phyloP scores from a whole-genome alignment of 2,113 vertebrate genomes.

The Rallus limicola region DNA sequence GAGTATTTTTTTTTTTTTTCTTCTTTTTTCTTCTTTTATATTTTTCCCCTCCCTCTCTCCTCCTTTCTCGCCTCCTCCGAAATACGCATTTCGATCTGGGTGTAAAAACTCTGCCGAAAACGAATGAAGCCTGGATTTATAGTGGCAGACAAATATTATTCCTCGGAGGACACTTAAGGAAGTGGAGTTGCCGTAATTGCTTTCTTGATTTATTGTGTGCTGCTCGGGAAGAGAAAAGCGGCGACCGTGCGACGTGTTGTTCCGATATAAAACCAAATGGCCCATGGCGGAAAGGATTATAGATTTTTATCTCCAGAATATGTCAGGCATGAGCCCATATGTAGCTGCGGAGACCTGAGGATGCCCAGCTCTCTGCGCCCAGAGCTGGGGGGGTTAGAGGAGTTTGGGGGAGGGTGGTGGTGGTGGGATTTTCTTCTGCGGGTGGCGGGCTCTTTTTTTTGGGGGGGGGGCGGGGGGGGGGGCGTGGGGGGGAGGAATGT shows the following conservation, averaged over 20 bases:
- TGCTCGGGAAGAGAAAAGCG: slow-evolving; percentile 36
- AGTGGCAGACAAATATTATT: slow-evolving; percentile 69
- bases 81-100: not conserved
- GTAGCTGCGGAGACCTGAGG: not conserved
- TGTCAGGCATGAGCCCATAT: not conserved
- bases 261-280: slow-evolving; percentile 44
- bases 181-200: slow-evolving; percentile 75
- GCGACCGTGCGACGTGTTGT: slow-evolving; percentile 12
- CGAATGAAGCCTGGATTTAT: slow-evolving; percentile 68
- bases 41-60: not conserved
- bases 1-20: fast-evolving
- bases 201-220: slow-evolving; percentile 78
- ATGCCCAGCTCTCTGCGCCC: not conserved
- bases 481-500: no score
- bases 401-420: no score
- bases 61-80: not conserved
- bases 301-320: slow-evolving; percentile 41
- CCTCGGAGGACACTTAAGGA: slow-evolving; percentile 79
- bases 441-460: not conserved
- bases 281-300: slow-evolving; percentile 25
- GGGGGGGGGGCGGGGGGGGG: no score
- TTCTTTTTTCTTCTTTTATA: no score
- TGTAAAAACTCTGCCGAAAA: slow-evolving; percentile 17
- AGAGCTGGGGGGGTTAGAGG: not conserved
- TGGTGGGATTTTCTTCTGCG: not conserved